A percentile compares a stretch with the other conserved stretches of the same genome.
These are phyloP conservation scores for Leistus spinibarbis DNA, from an alignment of 2,888 invertebrate species.

Conservation along the genomic window DNA sequence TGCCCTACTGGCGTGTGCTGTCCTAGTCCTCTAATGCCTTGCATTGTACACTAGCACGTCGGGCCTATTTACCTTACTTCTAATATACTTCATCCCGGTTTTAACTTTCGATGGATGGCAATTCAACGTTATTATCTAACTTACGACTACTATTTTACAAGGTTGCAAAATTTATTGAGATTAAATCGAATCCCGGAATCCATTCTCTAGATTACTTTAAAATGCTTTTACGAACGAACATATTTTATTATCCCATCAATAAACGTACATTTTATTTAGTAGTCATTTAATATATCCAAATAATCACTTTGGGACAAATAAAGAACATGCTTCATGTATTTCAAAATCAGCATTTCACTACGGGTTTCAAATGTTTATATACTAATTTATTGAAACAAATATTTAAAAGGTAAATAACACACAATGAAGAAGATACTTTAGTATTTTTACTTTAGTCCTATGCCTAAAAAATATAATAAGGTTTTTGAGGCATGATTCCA, in stretches of 20 bases:
- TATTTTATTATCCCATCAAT: neutral
- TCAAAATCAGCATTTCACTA: too few relatives aligned
- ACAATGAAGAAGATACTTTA: too few relatives aligned
- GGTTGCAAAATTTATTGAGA: neutral
- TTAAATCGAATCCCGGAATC: neutral
- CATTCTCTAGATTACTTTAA: neutral
- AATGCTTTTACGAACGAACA: neutral
- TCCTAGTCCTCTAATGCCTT: neutral
- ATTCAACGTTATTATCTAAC: slow-evolving; percentile 12
- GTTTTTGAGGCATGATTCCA: too few relatives aligned
- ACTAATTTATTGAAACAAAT: too few relatives aligned
- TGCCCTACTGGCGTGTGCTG: slow-evolving; percentile 1
- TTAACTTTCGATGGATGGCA: slow-evolving; percentile 2
- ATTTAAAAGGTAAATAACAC: too few relatives aligned
- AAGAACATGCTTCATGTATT: neutral
- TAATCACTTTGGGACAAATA: neutral
- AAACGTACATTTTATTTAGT: neutral
- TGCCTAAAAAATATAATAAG: too few relatives aligned
- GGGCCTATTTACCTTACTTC: neutral
- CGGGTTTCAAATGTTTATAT: too few relatives aligned
- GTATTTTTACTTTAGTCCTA: too few relatives aligned
- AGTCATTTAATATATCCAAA: neutral
- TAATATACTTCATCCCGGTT: neutral
- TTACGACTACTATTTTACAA: neutral
- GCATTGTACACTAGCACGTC: neutral